phyloP scores from a whole-genome alignment of 2,888 invertebrate genomes.

The Zygaena filipendulae region DNA sequence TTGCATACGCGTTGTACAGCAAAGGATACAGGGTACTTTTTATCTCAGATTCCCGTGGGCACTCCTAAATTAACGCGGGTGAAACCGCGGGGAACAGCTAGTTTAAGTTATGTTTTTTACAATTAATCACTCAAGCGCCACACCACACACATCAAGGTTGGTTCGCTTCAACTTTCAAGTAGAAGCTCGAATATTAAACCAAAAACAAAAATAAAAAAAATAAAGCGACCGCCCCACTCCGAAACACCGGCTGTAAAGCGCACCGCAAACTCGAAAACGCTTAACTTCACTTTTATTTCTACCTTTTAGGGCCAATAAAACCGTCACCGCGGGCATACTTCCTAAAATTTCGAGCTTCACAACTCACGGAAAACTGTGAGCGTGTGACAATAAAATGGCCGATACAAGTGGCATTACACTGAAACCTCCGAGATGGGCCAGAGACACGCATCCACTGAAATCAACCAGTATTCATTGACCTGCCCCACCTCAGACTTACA shows the following conservation, averaged over 20 bases:
- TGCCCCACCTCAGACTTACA: slow-evolving; percentile 18
- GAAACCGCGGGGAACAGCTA: too few relatives aligned
- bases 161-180: too few relatives aligned
- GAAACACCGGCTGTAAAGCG: slow-evolving; percentile 23
- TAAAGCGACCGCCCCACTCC: too few relatives aligned
- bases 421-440: slow-evolving; percentile 44
- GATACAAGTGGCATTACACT: slow-evolving; percentile 61
- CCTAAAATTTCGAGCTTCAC: slow-evolving; percentile 43
- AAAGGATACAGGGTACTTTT: too few relatives aligned
- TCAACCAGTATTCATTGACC: slow-evolving; percentile 26
- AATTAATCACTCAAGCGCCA: too few relatives aligned
- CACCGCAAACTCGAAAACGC: slow-evolving; percentile 48
- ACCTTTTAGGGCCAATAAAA: slow-evolving; percentile 53
- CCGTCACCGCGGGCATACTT: slow-evolving; percentile 50
- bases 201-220: too few relatives aligned
- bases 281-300: slow-evolving; percentile 47
- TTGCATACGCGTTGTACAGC: too few relatives aligned
- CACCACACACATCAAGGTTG: too few relatives aligned
- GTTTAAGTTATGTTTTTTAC: too few relatives aligned
- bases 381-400: slow-evolving; percentile 62
- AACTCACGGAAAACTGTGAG: slow-evolving; percentile 44
- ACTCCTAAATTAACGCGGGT: too few relatives aligned
- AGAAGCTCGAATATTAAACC: too few relatives aligned
- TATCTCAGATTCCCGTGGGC: too few relatives aligned
- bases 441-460: slow-evolving; percentile 43